A percentile compares a stretch with the other conserved stretches of the same genome.
phyloP scores from a whole-genome alignment of 2,113 vertebrate species.

The Heterotis niloticus region DNA sequence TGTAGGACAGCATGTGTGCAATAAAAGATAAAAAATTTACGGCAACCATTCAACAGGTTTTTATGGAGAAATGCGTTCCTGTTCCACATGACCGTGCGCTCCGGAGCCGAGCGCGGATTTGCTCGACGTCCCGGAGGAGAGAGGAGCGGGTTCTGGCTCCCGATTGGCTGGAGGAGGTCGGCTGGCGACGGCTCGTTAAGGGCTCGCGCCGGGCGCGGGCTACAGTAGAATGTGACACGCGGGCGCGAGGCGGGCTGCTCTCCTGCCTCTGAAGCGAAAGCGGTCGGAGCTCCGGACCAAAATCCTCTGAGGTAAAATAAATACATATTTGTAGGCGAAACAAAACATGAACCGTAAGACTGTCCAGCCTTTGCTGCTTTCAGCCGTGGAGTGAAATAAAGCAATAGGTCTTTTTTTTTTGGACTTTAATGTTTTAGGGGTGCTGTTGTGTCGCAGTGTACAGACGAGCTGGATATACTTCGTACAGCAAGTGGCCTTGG shows the following conservation, averaged over 20 bases:
- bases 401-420: background rate
- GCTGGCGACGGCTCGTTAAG: slow-evolving; percentile 14
- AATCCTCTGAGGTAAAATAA: background rate
- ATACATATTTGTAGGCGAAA: background rate
- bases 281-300: background rate
- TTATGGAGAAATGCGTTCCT: too few relatives aligned
- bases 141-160: slow-evolving; percentile 41
- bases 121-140: slow-evolving; percentile 47
- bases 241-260: background rate
- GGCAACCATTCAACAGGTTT: too few relatives aligned
- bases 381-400: background rate
- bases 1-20: too few relatives aligned
- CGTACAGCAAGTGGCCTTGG: background rate
- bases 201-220: background rate
- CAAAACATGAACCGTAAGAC: background rate
- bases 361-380: background rate
- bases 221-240: background rate
- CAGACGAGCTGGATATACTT: background rate
- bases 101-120: slow-evolving; percentile 60
- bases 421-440: background rate
- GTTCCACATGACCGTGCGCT: slow-evolving; percentile 40
- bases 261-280: background rate
- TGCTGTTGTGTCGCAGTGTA: background rate
- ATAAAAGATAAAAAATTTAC: too few relatives aligned
- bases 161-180: slow-evolving; percentile 63